Evolutionary conservation across 2,888 invertebrate species (phyloP), one percentile per base, ranked within the genome.

Genomic region (Oegoconia quadripuncta): DNA sequence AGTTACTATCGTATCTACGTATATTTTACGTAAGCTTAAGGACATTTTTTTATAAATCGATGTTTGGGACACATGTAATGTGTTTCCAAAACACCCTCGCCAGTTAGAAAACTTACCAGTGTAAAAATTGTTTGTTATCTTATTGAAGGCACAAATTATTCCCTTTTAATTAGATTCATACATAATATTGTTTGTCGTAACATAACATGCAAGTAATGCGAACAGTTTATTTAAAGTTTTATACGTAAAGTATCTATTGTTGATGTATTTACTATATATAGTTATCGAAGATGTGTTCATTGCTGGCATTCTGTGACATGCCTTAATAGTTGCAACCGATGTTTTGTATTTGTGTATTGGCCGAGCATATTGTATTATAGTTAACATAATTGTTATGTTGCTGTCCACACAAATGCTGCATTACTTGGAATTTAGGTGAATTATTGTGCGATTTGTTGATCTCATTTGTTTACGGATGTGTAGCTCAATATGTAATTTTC

Each of bases 401-500:
- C 55, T 59, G 58, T 51, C 55, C 56, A 63, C 53, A 54, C 54
- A 55, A 56, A 55, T 56, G 57, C 59, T 60, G 50, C 55, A 48
- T 62, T 52, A 46, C 42, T 42, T 50, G 53, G 47, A 18, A 28
- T 33, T 23, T 55, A 48, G 60, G 58, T 58, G 59, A 51, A 61
- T 64, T 55, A 61, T 57, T 59, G 74, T 73, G 82, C 73, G 80
- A 76, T 74, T 77, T 74, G 78, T 81, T 86, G 84, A 84, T 84
- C 84, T 86, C 86, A 84, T 80, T 80, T 79, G 77, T 81, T 78
- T 77, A 81, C 73, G 74, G 60, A 79, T 68, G 73, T 75, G 67
- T 81, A 84, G 84, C 83, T 83, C 83, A 83, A 83, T 81, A 67
- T 79, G 67, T 79, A 79, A 70, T 66, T 64, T 68, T 66, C 66